phyloP scores from a whole-genome alignment of 1,140 invertebrate genomes.

The Metaphire vulgaris region DNA sequence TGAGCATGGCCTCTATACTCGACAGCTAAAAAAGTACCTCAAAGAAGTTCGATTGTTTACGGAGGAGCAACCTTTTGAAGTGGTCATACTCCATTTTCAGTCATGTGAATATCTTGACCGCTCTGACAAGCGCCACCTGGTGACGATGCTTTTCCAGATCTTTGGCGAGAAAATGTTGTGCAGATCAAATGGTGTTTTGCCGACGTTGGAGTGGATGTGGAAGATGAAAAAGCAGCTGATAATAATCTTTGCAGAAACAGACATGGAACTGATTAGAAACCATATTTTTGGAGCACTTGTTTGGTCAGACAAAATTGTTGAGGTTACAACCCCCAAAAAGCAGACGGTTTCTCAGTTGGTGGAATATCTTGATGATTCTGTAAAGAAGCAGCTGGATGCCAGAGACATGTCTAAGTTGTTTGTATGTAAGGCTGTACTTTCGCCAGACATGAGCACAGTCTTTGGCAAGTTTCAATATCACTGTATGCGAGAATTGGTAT shows the following conservation, averaged over 20 bases:
- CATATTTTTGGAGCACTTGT: conserved; percentile 29
- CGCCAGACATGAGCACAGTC: conserved; percentile 30
- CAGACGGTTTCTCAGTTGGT: conserved; percentile 20
- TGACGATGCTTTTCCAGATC: conserved; percentile 29
- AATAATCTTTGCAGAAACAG: conserved; percentile 16
- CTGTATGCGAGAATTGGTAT: conserved; percentile 26
- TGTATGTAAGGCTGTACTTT: conserved; percentile 24
- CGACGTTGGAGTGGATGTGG: conserved; percentile 17
- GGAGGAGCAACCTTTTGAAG: conserved; percentile 25
- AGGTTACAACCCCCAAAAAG: conserved; percentile 13
- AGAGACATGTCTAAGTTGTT: not conserved
- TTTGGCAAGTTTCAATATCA: conserved; percentile 26
- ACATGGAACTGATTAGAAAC: conserved; percentile 19
- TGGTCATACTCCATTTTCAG: conserved; percentile 25
- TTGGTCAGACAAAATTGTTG: conserved; percentile 22
- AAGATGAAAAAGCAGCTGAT: conserved; percentile 24
- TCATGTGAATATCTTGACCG: conserved; percentile 11
- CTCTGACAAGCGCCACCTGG: conserved; percentile 28
- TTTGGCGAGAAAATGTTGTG: conserved; percentile 28
- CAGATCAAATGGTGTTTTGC: not conserved
- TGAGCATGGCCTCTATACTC: conserved; percentile 30
- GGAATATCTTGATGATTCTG: conserved; percentile 9
- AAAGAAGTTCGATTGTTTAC: conserved; percentile 26
- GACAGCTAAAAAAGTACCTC: conserved; percentile 25
- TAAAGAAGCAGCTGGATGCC: not conserved